These are phyloP conservation scores for Struthidea cinerea DNA, from an alignment of 2,113 vertebrate species.

Conservation along the genomic window DNA sequence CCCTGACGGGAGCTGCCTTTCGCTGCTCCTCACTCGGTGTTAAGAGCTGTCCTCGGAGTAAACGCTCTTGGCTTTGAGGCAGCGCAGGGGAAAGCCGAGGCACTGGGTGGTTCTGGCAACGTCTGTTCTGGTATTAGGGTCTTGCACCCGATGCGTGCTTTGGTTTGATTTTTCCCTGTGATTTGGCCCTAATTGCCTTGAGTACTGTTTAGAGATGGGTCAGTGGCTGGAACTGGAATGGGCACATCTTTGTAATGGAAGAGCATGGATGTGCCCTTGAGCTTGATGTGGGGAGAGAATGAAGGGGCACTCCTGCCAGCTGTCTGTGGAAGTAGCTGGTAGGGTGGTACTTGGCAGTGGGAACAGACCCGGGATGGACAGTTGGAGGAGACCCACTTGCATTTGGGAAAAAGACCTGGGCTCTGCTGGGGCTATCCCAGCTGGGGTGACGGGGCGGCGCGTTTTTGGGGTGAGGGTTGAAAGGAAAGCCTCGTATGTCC, in stretches of 20 bases:
- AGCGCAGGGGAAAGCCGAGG: background rate
- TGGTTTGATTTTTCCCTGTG: background rate
- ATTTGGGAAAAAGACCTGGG: too few species aligned
- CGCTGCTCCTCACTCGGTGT: accelerated
- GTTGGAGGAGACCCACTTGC: background rate
- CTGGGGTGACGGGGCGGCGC: too few species aligned
- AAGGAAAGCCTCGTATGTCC: accelerated
- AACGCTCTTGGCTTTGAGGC: accelerated
- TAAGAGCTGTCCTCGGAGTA: accelerated
- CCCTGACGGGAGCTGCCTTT: accelerated
- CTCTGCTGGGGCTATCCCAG: accelerated
- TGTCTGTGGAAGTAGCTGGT: background rate
- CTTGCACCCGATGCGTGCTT: too few species aligned
- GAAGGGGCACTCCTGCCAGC: background rate
- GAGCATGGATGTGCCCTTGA: background rate
- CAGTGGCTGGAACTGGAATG: background rate
- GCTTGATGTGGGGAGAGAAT: background rate
- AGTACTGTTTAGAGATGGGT: background rate
- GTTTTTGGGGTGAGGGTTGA: background rate
- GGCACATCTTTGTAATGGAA: accelerated
- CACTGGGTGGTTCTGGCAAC: background rate
- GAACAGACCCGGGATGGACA: background rate
- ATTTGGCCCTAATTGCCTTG: background rate
- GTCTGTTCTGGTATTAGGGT: accelerated
- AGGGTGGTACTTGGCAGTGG: accelerated